These are phyloP conservation scores for Burhinus bistriatus DNA, from an alignment of 2,113 vertebrate genomes.

Conservation along the genomic window DNA sequence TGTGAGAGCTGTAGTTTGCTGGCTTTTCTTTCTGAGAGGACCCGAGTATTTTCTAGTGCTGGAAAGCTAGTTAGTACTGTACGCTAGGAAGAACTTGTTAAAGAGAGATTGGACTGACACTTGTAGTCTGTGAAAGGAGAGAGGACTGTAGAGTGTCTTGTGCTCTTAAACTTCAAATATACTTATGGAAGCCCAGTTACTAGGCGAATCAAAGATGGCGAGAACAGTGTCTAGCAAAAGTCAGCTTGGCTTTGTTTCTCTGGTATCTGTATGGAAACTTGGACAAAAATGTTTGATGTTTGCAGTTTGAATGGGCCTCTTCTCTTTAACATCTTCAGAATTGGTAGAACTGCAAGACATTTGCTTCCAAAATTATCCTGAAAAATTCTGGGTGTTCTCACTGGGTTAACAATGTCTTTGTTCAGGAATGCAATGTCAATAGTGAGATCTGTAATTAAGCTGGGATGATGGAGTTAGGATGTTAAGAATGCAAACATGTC, in stretches of 20 bases:
- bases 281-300: neutral
- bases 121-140: too few relatives aligned
- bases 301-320: neutral
- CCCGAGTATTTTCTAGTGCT: neutral
- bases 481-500: neutral
- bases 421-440: neutral
- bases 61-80: neutral
- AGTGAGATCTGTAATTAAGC: neutral
- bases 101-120: too few relatives aligned
- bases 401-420: neutral
- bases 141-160: too few relatives aligned
- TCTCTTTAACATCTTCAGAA: neutral
- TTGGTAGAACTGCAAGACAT: neutral
- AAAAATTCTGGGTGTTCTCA: neutral
- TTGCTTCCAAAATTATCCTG: neutral
- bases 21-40: neutral
- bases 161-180: too few relatives aligned
- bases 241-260: neutral
- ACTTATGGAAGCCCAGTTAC: neutral
- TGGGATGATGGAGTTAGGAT: neutral
- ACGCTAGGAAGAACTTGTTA: too few relatives aligned
- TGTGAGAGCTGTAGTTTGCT: neutral
- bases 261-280: neutral
- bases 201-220: neutral
- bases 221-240: neutral